Evolutionary conservation across 1,140 invertebrate species (phyloP).

Genomic region (Tetragnatha versicolor): DNA sequence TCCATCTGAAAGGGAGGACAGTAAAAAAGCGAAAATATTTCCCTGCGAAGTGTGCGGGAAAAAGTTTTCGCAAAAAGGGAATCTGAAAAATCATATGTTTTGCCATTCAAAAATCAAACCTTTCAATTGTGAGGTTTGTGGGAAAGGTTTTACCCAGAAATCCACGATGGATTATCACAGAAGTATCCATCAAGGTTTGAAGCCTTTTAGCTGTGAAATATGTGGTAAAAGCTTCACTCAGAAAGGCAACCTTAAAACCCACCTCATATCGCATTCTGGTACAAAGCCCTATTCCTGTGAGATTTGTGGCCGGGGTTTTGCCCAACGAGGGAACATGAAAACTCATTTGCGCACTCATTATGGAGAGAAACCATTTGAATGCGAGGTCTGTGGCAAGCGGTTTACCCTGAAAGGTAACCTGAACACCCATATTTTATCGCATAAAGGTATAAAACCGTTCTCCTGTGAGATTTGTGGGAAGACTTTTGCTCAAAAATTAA

Average conservation of each 20-base stretch:
- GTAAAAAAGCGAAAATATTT: slow-evolving; percentile 59
- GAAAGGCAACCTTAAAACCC: slow-evolving; percentile 49
- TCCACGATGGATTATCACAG: slow-evolving; percentile 96
- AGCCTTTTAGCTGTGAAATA: slow-evolving; percentile 69
- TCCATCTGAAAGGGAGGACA: slow-evolving; percentile 28
- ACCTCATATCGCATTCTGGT: slow-evolving; percentile 62
- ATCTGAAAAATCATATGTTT: slow-evolving; percentile 96
- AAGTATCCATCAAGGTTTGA: slow-evolving; percentile 93
- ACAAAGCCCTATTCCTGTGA: slow-evolving; percentile 71
- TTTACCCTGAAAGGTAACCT: slow-evolving; percentile 78
- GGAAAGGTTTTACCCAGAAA: slow-evolving; percentile 86
- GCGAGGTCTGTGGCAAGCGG: slow-evolving; percentile 73
- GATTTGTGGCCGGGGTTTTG: slow-evolving; percentile 66
- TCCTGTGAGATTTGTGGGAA: slow-evolving; percentile 88
- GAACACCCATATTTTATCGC: slow-evolving; percentile 95
- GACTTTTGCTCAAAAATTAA: slow-evolving; percentile 88
- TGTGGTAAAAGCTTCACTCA: slow-evolving; percentile 64
- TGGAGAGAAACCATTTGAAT: slow-evolving; percentile 60
- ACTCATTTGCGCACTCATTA: slow-evolving; percentile 58
- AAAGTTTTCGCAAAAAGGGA: slow-evolving; percentile 73
- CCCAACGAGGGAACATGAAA: slow-evolving; percentile 61
- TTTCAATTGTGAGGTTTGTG: slow-evolving; percentile 87
- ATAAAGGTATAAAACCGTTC: slow-evolving; percentile 92
- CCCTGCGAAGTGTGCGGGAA: slow-evolving; percentile 71
- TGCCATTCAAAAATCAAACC: slow-evolving; percentile 91